phyloP scores from a whole-genome alignment of 2,113 vertebrate genomes.

The Albula glossodonta region DNA sequence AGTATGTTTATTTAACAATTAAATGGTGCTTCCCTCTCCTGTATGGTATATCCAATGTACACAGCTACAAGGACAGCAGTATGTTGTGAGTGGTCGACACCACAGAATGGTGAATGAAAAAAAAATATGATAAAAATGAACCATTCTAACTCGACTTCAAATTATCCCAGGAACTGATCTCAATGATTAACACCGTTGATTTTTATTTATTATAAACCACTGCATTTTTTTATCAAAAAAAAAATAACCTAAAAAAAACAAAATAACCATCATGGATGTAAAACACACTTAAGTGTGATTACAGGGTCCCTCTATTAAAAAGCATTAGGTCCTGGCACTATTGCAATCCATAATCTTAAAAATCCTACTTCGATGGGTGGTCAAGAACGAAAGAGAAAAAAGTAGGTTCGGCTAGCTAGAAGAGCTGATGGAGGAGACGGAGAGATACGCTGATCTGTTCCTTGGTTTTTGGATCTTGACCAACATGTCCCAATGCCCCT shows the following conservation, averaged over 20 bases:
- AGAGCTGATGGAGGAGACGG: neutral
- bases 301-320: neutral
- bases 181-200: slow-evolving; percentile 21
- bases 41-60: too few relatives aligned
- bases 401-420: neutral
- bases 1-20: too few relatives aligned
- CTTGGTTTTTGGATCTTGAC: neutral
- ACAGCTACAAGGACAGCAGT: too few relatives aligned
- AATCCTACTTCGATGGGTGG: neutral
- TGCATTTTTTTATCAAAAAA: slow-evolving; percentile 18
- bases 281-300: neutral
- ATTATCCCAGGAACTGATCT: slow-evolving; percentile 1
- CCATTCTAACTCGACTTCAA: neutral
- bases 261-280: neutral
- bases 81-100: too few relatives aligned
- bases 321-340: neutral
- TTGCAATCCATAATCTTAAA: slow-evolving; percentile 9
- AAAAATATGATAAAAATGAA: too few relatives aligned
- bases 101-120: too few relatives aligned
- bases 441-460: neutral
- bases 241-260: neutral
- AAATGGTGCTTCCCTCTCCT: too few relatives aligned
- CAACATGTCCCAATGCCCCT: neutral
- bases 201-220: slow-evolving; percentile 28
- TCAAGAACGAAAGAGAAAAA: neutral